phyloP scores from a whole-genome alignment of 92 coral and sea anemone genomes.

The Palythoa grandis region DNA sequence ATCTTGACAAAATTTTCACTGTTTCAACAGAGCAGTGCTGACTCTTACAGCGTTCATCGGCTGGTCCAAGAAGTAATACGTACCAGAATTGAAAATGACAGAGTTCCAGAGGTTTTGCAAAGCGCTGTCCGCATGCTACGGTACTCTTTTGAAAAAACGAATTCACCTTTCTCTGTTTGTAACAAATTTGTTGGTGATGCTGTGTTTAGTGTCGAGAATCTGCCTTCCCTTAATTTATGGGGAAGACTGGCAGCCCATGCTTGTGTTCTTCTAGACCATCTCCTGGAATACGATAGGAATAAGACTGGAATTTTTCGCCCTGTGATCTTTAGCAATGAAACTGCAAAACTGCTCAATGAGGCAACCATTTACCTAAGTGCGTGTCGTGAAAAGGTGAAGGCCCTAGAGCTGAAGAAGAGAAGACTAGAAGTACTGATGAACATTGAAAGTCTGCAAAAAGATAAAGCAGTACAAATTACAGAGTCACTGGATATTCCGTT shows the following conservation, averaged over 20 bases:
- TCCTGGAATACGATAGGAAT: conserved; percentile 26
- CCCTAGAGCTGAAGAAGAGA: too few species aligned
- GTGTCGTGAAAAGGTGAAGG: too few species aligned
- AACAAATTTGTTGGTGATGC: conserved; percentile 63
- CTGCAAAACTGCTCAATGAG: too few species aligned
- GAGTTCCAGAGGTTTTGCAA: conserved; percentile 43
- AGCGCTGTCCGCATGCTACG: conserved; percentile 67
- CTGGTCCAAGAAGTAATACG: conserved; percentile 92
- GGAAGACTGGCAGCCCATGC: conserved; percentile 71
- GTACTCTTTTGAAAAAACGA: conserved; percentile 63
- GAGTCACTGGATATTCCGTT: neutral
- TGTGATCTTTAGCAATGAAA: too few species aligned
- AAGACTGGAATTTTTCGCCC: too few species aligned
- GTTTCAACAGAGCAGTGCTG: conserved; percentile 62
- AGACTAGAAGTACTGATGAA: too few species aligned
- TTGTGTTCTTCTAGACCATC: conserved; percentile 58
- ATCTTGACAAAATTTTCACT: conserved; percentile 85
- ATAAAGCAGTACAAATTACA: conserved; percentile 53
- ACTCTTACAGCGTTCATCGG: conserved; percentile 82
- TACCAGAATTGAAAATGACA: conserved; percentile 43
- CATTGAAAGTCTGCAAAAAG: too few species aligned
- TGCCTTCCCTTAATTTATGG: conserved; percentile 77
- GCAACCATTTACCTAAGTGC: too few species aligned
- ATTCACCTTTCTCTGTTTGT: conserved; percentile 62
- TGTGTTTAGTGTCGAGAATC: conserved; percentile 58